Percentiles rank a stretch among this genome's conserved stretches.
phyloP scores from a whole-genome alignment of 2,113 vertebrate species.

The Podiceps cristatus region DNA sequence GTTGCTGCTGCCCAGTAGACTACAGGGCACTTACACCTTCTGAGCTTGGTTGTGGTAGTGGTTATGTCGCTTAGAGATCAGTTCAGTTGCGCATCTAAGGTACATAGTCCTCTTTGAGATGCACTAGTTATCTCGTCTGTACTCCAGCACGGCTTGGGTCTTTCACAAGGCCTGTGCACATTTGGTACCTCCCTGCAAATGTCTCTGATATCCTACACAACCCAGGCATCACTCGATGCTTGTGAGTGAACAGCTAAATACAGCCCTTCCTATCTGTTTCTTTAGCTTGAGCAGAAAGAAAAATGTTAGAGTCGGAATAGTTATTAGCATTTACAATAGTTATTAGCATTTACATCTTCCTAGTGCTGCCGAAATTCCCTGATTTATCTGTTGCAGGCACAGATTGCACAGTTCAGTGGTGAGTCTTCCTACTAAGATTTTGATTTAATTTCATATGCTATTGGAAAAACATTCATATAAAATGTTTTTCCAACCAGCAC shows the following conservation, averaged over 20 bases:
- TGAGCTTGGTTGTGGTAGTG: not conserved
- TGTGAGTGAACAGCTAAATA: not conserved
- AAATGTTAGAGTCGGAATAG: not conserved
- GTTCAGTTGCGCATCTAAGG: not conserved
- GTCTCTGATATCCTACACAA: not conserved
- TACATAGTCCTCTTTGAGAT: not conserved
- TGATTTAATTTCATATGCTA: not conserved
- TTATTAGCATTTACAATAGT: not conserved
- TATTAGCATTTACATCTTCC: not conserved
- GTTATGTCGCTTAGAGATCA: not conserved
- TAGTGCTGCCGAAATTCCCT: not conserved
- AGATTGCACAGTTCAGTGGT: not conserved
- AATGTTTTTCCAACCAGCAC: not conserved
- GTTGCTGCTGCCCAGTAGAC: not conserved
- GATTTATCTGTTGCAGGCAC: not conserved
- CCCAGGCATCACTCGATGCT: accelerated
- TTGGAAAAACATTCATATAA: not conserved
- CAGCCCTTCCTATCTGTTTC: not conserved
- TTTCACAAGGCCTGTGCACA: not conserved
- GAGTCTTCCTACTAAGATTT: not conserved
- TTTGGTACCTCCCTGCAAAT: not conserved
- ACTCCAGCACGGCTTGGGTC: not conserved
- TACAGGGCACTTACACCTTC: not conserved
- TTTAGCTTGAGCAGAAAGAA: not conserved
- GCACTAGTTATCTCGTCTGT: not conserved